These are phyloP conservation scores for Lacanobia oleracea DNA, from an alignment of 2,888 invertebrate species.

Conservation along the genomic window DNA sequence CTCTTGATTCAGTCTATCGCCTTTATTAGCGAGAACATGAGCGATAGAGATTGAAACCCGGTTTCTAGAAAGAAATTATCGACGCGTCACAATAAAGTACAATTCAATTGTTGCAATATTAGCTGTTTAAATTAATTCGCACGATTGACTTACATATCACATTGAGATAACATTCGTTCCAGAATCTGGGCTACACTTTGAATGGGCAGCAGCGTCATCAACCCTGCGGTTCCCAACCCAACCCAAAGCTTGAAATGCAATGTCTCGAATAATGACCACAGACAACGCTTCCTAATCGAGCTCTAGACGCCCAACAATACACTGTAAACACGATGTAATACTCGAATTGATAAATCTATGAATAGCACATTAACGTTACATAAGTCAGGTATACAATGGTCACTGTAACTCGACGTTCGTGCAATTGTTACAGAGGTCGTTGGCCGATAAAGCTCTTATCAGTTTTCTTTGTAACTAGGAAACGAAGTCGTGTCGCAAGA, in stretches of 20 bases:
- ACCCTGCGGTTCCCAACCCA: not conserved
- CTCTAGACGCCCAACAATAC: conserved; percentile 10
- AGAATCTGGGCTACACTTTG: too few species aligned
- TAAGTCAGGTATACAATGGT: conserved; percentile 65
- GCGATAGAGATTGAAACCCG: not conserved
- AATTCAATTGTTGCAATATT: not conserved
- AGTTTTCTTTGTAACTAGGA: conserved; percentile 81
- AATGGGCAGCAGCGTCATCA: not conserved
- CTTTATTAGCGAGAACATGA: not conserved
- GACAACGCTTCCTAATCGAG: conserved; percentile 28
- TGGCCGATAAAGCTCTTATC: conserved; percentile 87
- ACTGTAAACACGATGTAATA: conserved; percentile 22
- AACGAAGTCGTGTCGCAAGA: conserved; percentile 77
- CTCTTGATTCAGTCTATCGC: not conserved
- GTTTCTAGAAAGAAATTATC: not conserved
- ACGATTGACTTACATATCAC: too few species aligned
- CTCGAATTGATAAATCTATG: conserved; percentile 34
- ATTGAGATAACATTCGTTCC: too few species aligned
- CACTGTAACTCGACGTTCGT: conserved; percentile 68
- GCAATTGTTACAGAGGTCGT: conserved; percentile 80
- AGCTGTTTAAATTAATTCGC: not conserved
- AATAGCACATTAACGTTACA: conserved; percentile 47
- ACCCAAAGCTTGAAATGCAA: not conserved
- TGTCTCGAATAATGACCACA: conserved; percentile 3
- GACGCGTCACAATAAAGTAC: not conserved